Base-by-base conservation (phyloP, 2,888 invertebrate species). In the Acleris holmiana region DNA sequence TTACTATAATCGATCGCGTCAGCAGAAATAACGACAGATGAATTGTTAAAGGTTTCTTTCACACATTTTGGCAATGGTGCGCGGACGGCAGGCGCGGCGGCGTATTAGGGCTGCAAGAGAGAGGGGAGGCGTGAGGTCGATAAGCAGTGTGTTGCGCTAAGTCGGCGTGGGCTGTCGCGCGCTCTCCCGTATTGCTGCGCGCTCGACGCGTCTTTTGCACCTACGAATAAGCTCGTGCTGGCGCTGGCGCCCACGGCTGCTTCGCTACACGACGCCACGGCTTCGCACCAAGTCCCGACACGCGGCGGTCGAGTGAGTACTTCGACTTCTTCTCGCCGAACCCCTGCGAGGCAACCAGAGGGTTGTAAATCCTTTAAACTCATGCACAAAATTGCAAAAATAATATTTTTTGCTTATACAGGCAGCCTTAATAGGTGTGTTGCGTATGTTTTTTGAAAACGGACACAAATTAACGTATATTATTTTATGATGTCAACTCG, bases 11-110 rank as follows among this genome's bases (percentile, higher is more conserved):
- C 54, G 59, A 65, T 65, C 64, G 64, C 56, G 67, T 50, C 63
- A 55, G 51, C 29, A 61, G 75, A 79, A 80, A 84, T 84, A 86
- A 86, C 85, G 81, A 84, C 77, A 80, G 85, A 86, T 86, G 83
- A 88, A 89, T 86, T 86, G 85, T 86, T 86, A 85, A 86, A 84
- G 79, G 79, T 77, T 84, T 76, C 35, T 77, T 84, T 76, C 35
- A 13, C 76, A 80, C 82, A 81, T 86, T 90, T 89, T 76, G 88
- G 87, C 83, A 86, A 82, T 69, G 81, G 80, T 83, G 86, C 84
- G 89, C 84, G 82, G 76, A 74, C 73, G 79, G 83, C 79, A 83
- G 83, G 84, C 77, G 78, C 74, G 78, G 82, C 78, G 81, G 82
- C 78, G 79, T 74, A 77, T 74, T 76, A 74, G 80, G 82, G 79